Evolutionary conservation across 2,888 invertebrate genomes (phyloP).

Genomic region (Litoditis marina): DNA sequence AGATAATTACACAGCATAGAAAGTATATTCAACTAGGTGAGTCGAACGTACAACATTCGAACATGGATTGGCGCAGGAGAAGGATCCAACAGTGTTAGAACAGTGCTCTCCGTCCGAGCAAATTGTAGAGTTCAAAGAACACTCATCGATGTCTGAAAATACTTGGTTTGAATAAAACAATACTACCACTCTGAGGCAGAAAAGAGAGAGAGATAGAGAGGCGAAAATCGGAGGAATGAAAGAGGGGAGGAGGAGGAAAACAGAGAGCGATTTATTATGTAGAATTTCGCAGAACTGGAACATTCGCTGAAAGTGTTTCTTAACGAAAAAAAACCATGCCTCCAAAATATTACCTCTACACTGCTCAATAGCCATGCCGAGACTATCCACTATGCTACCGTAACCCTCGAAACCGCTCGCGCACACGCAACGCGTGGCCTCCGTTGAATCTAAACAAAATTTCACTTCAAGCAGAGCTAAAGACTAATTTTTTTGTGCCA

Average conservation of each 20-base stretch:
- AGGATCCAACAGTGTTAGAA: slow-evolving; percentile 6
- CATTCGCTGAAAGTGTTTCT: neutral
- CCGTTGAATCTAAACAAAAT: neutral
- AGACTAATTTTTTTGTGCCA: too few species aligned
- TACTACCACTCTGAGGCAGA: too few species aligned
- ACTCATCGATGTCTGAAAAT: slow-evolving; percentile 14
- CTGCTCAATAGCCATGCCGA: neutral
- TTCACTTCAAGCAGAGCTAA: too few species aligned
- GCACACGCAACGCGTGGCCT: slow-evolving; percentile 8
- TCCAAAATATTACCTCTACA: slow-evolving; percentile 10
- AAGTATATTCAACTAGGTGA: neutral
- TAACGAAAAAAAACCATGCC: neutral
- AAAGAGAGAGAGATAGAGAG: too few species aligned
- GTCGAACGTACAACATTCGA: slow-evolving; percentile 1
- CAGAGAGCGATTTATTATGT: too few species aligned
- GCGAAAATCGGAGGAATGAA: too few species aligned
- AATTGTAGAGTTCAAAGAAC: neutral
- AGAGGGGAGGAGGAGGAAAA: too few species aligned
- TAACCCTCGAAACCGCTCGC: slow-evolving; percentile 10
- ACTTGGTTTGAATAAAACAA: too few species aligned
- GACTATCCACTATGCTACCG: neutral
- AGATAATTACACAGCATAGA: too few species aligned
- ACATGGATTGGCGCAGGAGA: slow-evolving; percentile 8
- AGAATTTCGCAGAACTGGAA: neutral
- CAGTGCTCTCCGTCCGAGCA: slow-evolving; percentile 5